A percentile compares a stretch with the other conserved stretches of the same genome.
Evolutionary conservation across 2,888 invertebrate genomes (phyloP).

Genomic region (Malthinus flaveolus): DNA sequence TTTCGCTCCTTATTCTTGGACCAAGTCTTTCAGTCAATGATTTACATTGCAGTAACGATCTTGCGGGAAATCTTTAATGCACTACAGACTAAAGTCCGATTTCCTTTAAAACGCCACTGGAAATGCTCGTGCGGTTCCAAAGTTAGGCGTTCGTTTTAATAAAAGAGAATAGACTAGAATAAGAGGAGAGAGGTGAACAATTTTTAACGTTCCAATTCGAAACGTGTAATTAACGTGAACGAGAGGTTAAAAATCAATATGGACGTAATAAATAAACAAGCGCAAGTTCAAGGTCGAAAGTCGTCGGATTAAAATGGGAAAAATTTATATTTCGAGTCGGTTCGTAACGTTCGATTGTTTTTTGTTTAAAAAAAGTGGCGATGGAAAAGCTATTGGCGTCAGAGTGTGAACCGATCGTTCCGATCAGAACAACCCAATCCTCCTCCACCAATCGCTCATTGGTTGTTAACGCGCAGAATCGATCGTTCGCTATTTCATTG

Average conservation of each 20-base stretch:
- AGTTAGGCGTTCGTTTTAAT: constrained; percentile 17
- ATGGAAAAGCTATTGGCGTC: constrained; percentile 47
- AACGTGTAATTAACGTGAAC: neutral
- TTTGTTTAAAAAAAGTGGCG: constrained; percentile 18
- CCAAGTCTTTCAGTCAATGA: constrained; percentile 31
- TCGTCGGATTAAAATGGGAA: no score
- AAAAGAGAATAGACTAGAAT: no score
- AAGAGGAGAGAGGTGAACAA: neutral
- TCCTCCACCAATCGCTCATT: constrained; percentile 53
- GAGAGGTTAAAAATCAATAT: no score
- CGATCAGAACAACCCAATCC: constrained; percentile 41
- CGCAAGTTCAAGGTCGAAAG: no score
- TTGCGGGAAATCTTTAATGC: constrained; percentile 20
- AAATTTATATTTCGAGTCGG: no score
- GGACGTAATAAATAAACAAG: no score
- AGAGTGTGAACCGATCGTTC: constrained; percentile 48
- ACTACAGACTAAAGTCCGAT: constrained; percentile 27
- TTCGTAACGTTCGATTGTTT: no score
- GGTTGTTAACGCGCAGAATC: constrained; percentile 64
- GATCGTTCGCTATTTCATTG: constrained; percentile 59
- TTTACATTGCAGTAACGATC: constrained; percentile 30
- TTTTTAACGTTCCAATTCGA: neutral
- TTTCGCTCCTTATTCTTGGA: constrained; percentile 20
- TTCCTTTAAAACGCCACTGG: constrained; percentile 25
- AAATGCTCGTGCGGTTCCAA: constrained; percentile 27